Percentiles rank a stretch among this genome's conserved stretches.
These are phyloP conservation scores for Dolichotis patagonum DNA, from an alignment of 2,113 vertebrate species.

Conservation along the genomic window DNA sequence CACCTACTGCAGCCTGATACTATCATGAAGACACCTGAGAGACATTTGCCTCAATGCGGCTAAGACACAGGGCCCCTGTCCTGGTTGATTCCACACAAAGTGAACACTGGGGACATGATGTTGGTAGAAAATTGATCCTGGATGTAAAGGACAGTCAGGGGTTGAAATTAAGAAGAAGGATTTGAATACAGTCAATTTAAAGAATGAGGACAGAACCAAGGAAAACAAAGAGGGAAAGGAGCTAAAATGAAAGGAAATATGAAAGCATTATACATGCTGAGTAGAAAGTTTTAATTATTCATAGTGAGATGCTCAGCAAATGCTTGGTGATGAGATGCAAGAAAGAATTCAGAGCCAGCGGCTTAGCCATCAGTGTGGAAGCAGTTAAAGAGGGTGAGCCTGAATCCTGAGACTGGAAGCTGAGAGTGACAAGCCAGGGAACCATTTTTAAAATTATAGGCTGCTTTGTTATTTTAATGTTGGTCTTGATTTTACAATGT, in stretches of 20 bases:
- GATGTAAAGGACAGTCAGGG: not conserved
- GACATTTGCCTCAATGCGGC: not conserved
- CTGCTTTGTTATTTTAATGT: not conserved
- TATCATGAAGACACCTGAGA: not conserved
- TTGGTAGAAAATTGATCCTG: not conserved
- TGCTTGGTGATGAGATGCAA: not conserved
- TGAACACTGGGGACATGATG: not conserved
- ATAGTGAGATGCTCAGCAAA: not conserved
- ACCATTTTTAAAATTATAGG: not conserved
- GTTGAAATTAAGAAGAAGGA: not conserved
- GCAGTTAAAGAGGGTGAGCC: not conserved
- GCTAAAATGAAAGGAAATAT: not conserved
- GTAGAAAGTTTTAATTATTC: not conserved
- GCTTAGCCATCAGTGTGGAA: not conserved
- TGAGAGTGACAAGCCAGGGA: not conserved
- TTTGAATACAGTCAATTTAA: not conserved
- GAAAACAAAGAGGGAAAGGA: not conserved
- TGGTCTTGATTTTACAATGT: not conserved
- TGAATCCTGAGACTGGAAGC: not conserved
- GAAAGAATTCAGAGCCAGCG: not conserved
- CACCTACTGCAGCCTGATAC: not conserved
- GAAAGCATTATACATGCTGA: not conserved
- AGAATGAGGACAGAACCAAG: not conserved
- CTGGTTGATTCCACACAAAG: too few species aligned
- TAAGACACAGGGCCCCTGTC: not conserved